Base-by-base conservation (phyloP, 2,888 invertebrate species). In the Hypomecis punctinalis region DNA sequence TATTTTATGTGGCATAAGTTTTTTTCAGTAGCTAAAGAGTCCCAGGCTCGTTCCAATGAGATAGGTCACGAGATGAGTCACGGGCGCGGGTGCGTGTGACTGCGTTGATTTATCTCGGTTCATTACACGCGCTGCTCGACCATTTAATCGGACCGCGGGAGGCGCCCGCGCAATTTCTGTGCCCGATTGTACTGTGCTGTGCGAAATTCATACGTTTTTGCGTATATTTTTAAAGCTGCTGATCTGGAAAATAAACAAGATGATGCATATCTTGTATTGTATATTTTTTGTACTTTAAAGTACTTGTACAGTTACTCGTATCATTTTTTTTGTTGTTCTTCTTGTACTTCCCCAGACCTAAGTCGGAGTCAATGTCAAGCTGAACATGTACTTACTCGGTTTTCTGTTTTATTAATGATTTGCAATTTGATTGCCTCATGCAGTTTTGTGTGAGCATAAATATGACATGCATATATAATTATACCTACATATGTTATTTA, bases 81-180 rank as follows among this genome's bases (percentile, higher is more conserved):
- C 75, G 75, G 77, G 76, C 73, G 76, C 76, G 76, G 73, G 61
- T 88, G 88, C 88, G 89, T 88, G 89, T 81, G 88, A 85, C 81
- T 77, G 75, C 70, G 80, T 80, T 84, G 88, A 88, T 89, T 88
- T 87, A 90, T 90, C 89, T 89, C 80, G 85, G 80, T 87, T 88
- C 89, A 90, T 90, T 89, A 90, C 88, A 83, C 80, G 83, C 77
- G 76, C 81, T 80, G 81, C 78, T 79, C 80, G 83, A 80, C 79
- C 82, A 78, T 83, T 85, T 86, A 85, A 86, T 84, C 83, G 81
- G 75, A 73, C 79, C 72, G 76, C 79, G 77, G 81, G 81, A 81
- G 84, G 84, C 78, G 81, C 76, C 72, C 76, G 82, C 79, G 81
- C 82, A 77, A 79, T 76, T 80, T 75, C 76, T 76, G 76, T 76